phyloP scores from a whole-genome alignment of 2,888 invertebrate species.

The Octodonta nipae region DNA sequence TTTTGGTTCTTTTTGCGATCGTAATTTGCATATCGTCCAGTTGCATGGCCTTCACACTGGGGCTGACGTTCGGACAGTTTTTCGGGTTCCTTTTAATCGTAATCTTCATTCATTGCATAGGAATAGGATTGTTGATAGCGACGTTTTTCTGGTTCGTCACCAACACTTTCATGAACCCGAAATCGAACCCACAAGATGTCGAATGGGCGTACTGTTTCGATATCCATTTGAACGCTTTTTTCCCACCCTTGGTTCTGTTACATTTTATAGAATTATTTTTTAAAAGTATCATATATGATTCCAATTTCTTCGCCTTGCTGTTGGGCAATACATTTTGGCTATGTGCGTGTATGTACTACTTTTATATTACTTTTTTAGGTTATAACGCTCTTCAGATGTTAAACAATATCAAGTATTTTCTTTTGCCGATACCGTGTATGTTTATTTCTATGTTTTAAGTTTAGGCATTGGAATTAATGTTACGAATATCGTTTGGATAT shows the following conservation, averaged over 20 bases:
- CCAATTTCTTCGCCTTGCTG: slow-evolving; percentile 16
- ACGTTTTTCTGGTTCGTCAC: slow-evolving; percentile 16
- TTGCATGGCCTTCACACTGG: slow-evolving; percentile 69
- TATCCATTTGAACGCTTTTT: slow-evolving; percentile 95
- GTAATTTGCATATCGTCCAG: slow-evolving; percentile 54
- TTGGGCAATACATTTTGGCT: slow-evolving; percentile 87
- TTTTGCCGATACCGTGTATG: slow-evolving; percentile 69
- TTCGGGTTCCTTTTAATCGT: slow-evolving; percentile 79
- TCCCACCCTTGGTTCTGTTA: slow-evolving; percentile 86
- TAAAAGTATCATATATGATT: slow-evolving; percentile 45
- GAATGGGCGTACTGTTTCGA: slow-evolving; percentile 99
- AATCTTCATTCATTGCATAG: slow-evolving; percentile 84
- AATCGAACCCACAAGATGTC: slow-evolving; percentile 60
- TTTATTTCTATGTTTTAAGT: slow-evolving; percentile 62
- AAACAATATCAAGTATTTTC: slow-evolving; percentile 66
- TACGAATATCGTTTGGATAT: slow-evolving; percentile 62
- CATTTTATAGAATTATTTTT: slow-evolving; percentile 71
- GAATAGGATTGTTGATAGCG: slow-evolving; percentile 18
- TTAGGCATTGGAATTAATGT: slow-evolving; percentile 70
- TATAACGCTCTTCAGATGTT: slow-evolving; percentile 83
- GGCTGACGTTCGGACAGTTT: slow-evolving; percentile 54
- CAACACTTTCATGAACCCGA: slow-evolving; percentile 43
- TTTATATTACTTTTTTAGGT: slow-evolving; percentile 91
- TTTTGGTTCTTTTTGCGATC: slow-evolving; percentile 73
- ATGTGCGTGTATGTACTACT: slow-evolving; percentile 73